Conservation (phyloP, 2,797 vertebrate genomes). For the Podargus strigoides region DNA sequence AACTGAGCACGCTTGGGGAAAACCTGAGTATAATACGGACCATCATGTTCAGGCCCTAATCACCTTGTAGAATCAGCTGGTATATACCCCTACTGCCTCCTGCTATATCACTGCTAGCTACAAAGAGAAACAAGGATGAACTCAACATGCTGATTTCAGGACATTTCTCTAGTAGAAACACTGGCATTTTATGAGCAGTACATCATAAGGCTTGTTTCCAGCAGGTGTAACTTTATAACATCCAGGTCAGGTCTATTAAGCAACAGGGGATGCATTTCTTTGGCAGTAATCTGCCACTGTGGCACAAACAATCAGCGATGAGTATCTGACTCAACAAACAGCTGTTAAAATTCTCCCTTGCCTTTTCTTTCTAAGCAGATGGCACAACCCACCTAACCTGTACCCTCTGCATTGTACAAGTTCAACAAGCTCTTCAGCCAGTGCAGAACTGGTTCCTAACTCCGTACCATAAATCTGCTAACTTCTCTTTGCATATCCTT, state of each 20-base stretch:
- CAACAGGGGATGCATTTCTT: conserved; percentile 54
- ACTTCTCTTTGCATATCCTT: conserved; percentile 19
- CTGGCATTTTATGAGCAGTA: conserved; percentile 36
- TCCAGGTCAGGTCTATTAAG: conserved; percentile 57
- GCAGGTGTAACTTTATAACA: conserved; percentile 53
- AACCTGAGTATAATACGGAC: background rate
- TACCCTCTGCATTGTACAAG: background rate
- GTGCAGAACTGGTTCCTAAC: background rate
- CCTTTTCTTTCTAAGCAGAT: conserved; percentile 40
- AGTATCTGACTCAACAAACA: conserved; percentile 62
- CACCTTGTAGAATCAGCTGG: background rate
- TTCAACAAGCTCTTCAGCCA: conserved; percentile 34
- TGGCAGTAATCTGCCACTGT: conserved; percentile 48
- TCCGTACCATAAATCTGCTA: background rate
- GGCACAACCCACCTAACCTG: background rate
- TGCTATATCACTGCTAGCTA: background rate
- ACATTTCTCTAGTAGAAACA: conserved; percentile 6
- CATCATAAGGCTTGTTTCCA: conserved; percentile 50
- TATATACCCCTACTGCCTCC: background rate
- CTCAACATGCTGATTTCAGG: conserved; percentile 24
- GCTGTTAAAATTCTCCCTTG: conserved; percentile 43
- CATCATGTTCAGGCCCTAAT: background rate
- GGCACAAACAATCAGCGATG: conserved; percentile 47
- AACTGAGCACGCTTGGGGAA: background rate
- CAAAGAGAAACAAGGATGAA: background rate